These are phyloP conservation scores for Trichopoda pennipes DNA, from an alignment of 2,888 invertebrate genomes.

Conservation along the genomic window DNA sequence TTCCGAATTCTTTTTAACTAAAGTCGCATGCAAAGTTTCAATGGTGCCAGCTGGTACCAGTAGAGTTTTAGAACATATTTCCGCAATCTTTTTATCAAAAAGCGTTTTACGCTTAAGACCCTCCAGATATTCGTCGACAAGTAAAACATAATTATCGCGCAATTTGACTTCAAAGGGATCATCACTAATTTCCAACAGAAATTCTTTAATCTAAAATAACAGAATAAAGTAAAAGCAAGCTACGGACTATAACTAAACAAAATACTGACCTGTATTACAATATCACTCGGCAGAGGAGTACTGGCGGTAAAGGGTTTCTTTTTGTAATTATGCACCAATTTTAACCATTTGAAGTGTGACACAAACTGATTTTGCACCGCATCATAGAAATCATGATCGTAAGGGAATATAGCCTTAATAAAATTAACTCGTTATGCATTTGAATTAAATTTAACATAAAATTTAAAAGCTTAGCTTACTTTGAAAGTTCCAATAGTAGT, in stretches of 20 bases:
- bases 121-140: slow-evolving; percentile 97
- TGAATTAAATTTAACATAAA: background rate
- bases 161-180: slow-evolving; percentile 99
- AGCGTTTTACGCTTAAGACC: slow-evolving; percentile 93
- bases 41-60: slow-evolving; percentile 90
- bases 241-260: background rate
- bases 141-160: slow-evolving; percentile 95
- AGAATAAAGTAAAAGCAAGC: background rate
- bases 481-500: slow-evolving; percentile 80
- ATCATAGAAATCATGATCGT: slow-evolving; percentile 92
- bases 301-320: slow-evolving; percentile 86
- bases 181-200: slow-evolving; percentile 95
- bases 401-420: slow-evolving; percentile 88
- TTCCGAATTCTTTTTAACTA: slow-evolving; percentile 95
- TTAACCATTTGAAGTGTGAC: slow-evolving; percentile 97
- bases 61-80: slow-evolving; percentile 90
- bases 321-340: slow-evolving; percentile 88
- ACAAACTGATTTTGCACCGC: slow-evolving; percentile 94
- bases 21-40: slow-evolving; percentile 92
- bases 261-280: slow-evolving; percentile 89
- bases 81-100: slow-evolving; percentile 92
- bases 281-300: slow-evolving; percentile 91
- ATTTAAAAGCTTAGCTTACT: slow-evolving; percentile 59
- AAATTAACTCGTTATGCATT: slow-evolving; percentile 33
- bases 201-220: slow-evolving; percentile 87